Percentiles rank a stretch among this genome's conserved stretches.
Conservation (phyloP, 2,888 invertebrate genomes). For the Orthosia incerta region DNA sequence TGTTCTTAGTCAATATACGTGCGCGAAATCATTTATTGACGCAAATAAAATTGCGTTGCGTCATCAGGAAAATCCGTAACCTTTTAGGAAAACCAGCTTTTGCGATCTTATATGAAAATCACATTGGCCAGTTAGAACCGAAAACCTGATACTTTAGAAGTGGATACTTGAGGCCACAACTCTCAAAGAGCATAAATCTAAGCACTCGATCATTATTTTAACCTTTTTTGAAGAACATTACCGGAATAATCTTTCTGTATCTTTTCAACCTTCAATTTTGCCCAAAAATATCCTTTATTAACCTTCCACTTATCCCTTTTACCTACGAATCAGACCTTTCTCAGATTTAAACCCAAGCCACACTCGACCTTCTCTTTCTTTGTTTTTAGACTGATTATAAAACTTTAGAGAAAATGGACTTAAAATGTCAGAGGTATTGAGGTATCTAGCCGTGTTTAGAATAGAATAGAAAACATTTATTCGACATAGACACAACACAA, state of each 20-base stretch:
- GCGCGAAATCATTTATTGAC: too few species aligned
- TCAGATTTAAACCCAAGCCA: slow-evolving; percentile 28
- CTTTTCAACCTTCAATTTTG: slow-evolving; percentile 20
- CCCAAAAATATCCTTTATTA: slow-evolving; percentile 32
- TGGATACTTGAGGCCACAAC: neutral
- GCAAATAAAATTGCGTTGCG: too few species aligned
- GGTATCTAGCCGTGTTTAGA: too few species aligned
- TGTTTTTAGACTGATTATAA: slow-evolving; percentile 31
- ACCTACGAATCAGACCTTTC: slow-evolving; percentile 21
- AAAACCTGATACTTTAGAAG: neutral
- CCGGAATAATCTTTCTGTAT: slow-evolving; percentile 28
- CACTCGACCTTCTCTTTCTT: slow-evolving; percentile 15
- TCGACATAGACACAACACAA: too few species aligned
- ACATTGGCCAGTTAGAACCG: neutral
- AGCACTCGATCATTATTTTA: slow-evolving; percentile 5
- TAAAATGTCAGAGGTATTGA: neutral
- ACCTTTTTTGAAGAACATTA: slow-evolving; percentile 28
- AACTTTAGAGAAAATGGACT: slow-evolving; percentile 15
- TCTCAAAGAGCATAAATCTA: neutral
- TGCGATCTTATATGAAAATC: too few species aligned
- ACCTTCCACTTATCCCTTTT: slow-evolving; percentile 31
- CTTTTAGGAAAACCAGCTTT: too few species aligned
- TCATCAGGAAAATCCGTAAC: too few species aligned
- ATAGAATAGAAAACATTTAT: too few species aligned
- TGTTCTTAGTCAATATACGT: too few species aligned